Base-by-base conservation (phyloP, 1,140 invertebrate species). In the Pygmarrhopalites habei region DNA sequence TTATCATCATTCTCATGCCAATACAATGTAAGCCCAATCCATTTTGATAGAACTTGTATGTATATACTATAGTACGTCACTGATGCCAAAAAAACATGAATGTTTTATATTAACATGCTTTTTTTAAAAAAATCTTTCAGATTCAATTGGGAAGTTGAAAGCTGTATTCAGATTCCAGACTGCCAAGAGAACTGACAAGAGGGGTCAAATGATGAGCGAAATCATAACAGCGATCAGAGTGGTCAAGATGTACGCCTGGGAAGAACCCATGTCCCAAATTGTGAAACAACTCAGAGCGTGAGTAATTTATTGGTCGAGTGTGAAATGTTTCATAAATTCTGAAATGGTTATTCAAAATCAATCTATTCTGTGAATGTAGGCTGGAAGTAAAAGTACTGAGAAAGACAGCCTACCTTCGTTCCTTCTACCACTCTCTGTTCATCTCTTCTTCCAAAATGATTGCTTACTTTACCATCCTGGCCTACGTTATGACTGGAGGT, bases 151-250 rank as follows among this genome's bases (percentile, higher is more conserved):
- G 26, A 85, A 83, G 72, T 79, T 82, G 56, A 85, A 85, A 1
- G 83, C 86, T 0, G 78, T 78, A 51, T 80, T 85, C 26, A 80
- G 88, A 63, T 71, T 82, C 51, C 77, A 80, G 68, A 87, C 85
- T n/a, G 86, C 89, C 0, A 65, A 79, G 4, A 80, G 82, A 66
- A 92, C 90, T 0, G 92, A 95, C 73, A 84, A 91, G 71, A 79
- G 92, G 63, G 85, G 95, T 0, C 79, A 85, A 53, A 74, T 92
- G 53, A 93, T 94, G 88, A 91, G 88, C 73, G 92, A 95, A 78
- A 89, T 95, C n/a, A 85, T 95, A 23, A 82, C 83, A 49, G 90
- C 89, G 0, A 90, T 82, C 64, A 68, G 86, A 77, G 80, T 82
- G 0, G 85, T 91, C 21, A 90, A 90, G 77, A 89, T 90, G 86